Conservation (phyloP, 2,888 invertebrate genomes). For the Actias luna region DNA sequence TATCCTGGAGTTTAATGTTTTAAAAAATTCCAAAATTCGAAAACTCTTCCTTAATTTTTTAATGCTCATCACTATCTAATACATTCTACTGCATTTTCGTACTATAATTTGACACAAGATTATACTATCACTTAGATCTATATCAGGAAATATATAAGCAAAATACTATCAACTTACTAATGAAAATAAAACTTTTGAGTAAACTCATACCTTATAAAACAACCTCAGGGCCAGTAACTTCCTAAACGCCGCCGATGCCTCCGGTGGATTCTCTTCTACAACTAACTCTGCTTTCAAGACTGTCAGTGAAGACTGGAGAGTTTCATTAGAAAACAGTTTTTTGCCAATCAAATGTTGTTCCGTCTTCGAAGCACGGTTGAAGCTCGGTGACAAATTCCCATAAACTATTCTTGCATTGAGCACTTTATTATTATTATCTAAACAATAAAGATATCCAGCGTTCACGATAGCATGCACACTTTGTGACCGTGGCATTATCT, state of each 20-base stretch:
- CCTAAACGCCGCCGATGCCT: slow-evolving; percentile 81
- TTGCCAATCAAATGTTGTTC: slow-evolving; percentile 73
- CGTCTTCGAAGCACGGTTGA: slow-evolving; percentile 71
- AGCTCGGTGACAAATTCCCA: slow-evolving; percentile 78
- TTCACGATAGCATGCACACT: slow-evolving; percentile 88
- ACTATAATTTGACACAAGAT: too few species aligned
- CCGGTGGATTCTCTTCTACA: slow-evolving; percentile 61
- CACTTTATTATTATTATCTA: slow-evolving; percentile 41
- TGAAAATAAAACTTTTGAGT: neutral
- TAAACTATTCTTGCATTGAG: slow-evolving; percentile 67
- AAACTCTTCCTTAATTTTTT: too few species aligned
- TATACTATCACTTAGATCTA: neutral
- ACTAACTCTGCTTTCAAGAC: slow-evolving; percentile 46
- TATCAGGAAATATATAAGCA: neutral
- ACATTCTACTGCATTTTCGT: too few species aligned
- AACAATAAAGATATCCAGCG: slow-evolving; percentile 84
- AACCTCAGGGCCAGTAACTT: slow-evolving; percentile 80
- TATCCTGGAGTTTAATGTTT: too few species aligned
- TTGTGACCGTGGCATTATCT: slow-evolving; percentile 87
- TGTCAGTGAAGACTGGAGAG: slow-evolving; percentile 55
- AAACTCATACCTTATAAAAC: slow-evolving; percentile 56
- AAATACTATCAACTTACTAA: neutral
- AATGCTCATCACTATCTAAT: too few species aligned
- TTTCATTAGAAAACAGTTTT: slow-evolving; percentile 53
- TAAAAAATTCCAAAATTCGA: too few species aligned